These are phyloP conservation scores for Nemopilema nomurai DNA, from an alignment of 30 jellyfish, hydroid and myxozoan genomes.

Conservation along the genomic window DNA sequence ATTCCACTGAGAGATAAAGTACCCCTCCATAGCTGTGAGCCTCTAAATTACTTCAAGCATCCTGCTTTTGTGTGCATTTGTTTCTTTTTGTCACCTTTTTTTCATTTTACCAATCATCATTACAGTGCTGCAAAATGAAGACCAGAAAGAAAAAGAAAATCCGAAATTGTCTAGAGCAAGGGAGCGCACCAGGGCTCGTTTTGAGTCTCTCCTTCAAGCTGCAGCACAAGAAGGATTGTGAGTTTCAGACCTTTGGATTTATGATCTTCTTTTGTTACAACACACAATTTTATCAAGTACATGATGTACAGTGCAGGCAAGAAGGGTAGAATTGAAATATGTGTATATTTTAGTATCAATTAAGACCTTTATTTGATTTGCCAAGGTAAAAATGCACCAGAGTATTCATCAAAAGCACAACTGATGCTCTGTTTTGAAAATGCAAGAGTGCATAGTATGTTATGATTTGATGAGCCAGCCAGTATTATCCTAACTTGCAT, in stretches of 20 bases:
- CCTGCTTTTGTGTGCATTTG: background rate
- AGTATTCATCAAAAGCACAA: no score
- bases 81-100: background rate
- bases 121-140: slow-evolving; percentile 55
- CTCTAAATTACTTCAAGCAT: background rate
- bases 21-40: background rate
- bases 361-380: no score
- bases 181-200: slow-evolving; percentile 86
- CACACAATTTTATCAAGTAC: no score
- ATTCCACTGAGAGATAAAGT: no score
- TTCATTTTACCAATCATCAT: background rate
- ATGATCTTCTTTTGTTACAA: background rate
- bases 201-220: slow-evolving; percentile 78
- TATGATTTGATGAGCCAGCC: no score
- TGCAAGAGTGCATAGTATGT: no score
- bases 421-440: no score
- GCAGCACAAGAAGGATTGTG: slow-evolving; percentile 85
- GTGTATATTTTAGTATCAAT: no score
- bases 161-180: slow-evolving; percentile 79
- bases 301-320: no score
- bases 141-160: slow-evolving; percentile 50
- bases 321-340: no score
- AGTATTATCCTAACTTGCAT: no score
- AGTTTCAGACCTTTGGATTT: slow-evolving; percentile 7
- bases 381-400: no score